These are phyloP conservation scores for Diloba caeruleocephala DNA, from an alignment of 2,888 invertebrate genomes.

Conservation along the genomic window DNA sequence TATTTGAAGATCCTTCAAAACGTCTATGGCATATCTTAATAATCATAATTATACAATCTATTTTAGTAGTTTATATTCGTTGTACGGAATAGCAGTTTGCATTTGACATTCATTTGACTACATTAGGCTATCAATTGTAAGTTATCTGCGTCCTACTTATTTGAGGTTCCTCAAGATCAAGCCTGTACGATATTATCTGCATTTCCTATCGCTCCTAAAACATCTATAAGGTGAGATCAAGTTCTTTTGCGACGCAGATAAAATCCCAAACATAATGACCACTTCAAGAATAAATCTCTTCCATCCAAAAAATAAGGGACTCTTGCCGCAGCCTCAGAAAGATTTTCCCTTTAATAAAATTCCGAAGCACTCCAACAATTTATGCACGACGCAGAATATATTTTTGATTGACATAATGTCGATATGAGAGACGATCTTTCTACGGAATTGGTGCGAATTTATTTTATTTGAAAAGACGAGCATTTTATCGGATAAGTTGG, in stretches of 20 bases:
- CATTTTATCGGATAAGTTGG: background rate
- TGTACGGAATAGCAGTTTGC: too few species aligned
- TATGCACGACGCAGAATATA: constrained; percentile 3
- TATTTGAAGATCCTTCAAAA: too few species aligned
- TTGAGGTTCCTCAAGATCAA: too few species aligned
- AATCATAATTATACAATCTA: too few species aligned
- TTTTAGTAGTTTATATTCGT: too few species aligned
- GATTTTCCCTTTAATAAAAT: constrained; percentile 26
- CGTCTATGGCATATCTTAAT: too few species aligned
- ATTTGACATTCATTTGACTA: too few species aligned
- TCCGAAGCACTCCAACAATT: constrained; percentile 9
- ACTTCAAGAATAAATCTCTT: constrained; percentile 21
- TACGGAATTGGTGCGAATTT: constrained; percentile 7
- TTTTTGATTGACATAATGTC: constrained; percentile 10
- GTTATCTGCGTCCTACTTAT: too few species aligned
- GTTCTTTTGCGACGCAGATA: constrained; percentile 7
- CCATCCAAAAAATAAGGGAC: constrained; percentile 17
- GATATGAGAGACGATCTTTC: background rate
- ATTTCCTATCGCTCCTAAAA: background rate
- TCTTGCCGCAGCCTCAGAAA: constrained; percentile 7
- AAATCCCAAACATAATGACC: constrained; percentile 27
- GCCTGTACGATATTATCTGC: too few species aligned
- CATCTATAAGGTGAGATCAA: background rate
- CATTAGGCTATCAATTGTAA: too few species aligned
- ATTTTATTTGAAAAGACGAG: constrained; percentile 10